Evolutionary conservation across 2,113 vertebrate genomes (phyloP), one percentile per base, ranked within the genome.

Genomic region (Colaptes auratus): DNA sequence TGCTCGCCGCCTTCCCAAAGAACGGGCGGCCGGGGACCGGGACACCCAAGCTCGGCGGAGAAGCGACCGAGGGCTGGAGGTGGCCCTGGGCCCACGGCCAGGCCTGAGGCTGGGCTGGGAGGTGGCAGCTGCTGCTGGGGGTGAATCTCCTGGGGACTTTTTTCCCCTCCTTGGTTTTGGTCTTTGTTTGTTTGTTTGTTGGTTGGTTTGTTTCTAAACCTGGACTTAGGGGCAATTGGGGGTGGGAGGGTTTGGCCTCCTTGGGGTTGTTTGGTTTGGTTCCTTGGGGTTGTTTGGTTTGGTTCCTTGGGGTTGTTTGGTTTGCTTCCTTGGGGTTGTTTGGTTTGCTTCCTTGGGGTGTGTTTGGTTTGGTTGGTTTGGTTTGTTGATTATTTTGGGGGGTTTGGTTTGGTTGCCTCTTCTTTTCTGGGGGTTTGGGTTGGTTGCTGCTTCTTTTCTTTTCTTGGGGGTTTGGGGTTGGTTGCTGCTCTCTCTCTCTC

Each of bases 161-260:
- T 85, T 39, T 39, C 39, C 85, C 39, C 85, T 94, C 82, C 88
- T 91, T 76, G 60, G 60, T 63, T 95, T 86, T 66, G 56, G 30
- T 94, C 77, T 71, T 86, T 42, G n/a, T n/a, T n/a, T n/a, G n/a
- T 36, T 36, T 36, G 9, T 36, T 36, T 42, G 19, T 9, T 55
- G 70, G 83, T 66, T 46, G 36, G 42, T 75, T 95, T 64, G 44
- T 88, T 95, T 94, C 63, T 93, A 79, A 89, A 60, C n/a, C 42
- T 35, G 82, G 86, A 76, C 20, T 36, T 63, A 42, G 88, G 63
- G 55, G 31, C 39, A 15, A 6, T 56, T 60, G 66, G 5, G 7
- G 11, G 4, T 15, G 28, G 36, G 2, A 30, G 35, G 31, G 61
- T 35, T 52, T 46, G 91, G 61, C 15, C 6, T 12, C 44, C 63